Base-by-base conservation (phyloP, 2,888 invertebrate genomes). In the Drosophila engyochracea region DNA sequence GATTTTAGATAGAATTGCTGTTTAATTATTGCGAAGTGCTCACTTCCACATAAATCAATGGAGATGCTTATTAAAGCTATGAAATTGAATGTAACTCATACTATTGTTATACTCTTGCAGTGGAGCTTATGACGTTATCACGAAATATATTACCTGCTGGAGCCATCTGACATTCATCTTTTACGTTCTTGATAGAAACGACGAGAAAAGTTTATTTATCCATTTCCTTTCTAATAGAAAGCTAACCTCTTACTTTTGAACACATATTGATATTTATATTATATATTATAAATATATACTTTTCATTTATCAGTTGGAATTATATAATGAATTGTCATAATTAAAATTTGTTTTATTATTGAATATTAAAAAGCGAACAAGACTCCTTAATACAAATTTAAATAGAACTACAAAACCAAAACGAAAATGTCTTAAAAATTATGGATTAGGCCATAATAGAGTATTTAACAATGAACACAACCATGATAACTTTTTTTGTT, bases 11-110 rank as follows among this genome's bases (percentile, higher is more conserved):
- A 7, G 30, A 44, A 53, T 51, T 67, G 33, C 33, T 41, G 51
- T 41, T 55, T 68, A 55, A 68, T 68, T 57, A 52, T n/a, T 41
- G 55, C 14, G 49, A 31, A 22, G 16, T 30, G 16, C 22, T 31
- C 25, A 47, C 39, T 44, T 52, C 19, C 22, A 19, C 30, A 49
- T 16, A 33, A 37, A 33, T 16, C 14, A 35, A 54, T 44, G 19
- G 22, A 28, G 49, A 70, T 61, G 51, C 35, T 9, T 41, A 61
- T 14, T n/a, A 39, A 44, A 71, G 59, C 52, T 61, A 44, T 60
- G 9, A 33, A n/a, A 68, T 30, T 25, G 14, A 47, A 57, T 76
- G 30, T 0, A 41, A 41, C 9, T 64, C 16, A 4, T 14, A 16
- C 12, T 10, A 60, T 53, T 61, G 22, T 60, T 37, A 33, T 37